A percentile compares a stretch with the other conserved stretches of the same genome.
phyloP scores from a whole-genome alignment of 2,888 invertebrate genomes.

The Bruchidius siliquastri region DNA sequence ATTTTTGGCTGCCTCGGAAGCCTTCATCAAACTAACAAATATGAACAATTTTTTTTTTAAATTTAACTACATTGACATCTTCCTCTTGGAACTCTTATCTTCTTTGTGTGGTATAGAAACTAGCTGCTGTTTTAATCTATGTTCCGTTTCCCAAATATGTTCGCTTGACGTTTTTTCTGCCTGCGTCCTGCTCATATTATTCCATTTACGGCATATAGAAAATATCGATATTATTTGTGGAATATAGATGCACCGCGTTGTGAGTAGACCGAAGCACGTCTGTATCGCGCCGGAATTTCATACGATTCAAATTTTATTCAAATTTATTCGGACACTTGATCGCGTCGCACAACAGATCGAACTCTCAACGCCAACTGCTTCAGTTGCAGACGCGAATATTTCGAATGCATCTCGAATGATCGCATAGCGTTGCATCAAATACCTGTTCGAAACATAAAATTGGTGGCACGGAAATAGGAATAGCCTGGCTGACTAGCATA shows the following conservation, averaged over 20 bases:
- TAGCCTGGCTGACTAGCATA: too few species aligned
- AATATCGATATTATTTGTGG: neutral
- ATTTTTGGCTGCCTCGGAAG: too few species aligned
- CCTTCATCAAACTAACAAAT: too few species aligned
- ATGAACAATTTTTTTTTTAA: too few species aligned
- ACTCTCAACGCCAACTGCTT: neutral
- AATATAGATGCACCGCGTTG: neutral
- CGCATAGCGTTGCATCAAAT: neutral
- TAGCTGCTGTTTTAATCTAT: too few species aligned
- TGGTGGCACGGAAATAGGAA: too few species aligned
- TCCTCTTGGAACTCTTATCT: too few species aligned
- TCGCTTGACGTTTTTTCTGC: too few species aligned
- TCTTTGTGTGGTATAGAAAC: too few species aligned
- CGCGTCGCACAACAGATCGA: neutral
- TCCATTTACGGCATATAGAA: neutral
- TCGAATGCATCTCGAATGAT: neutral
- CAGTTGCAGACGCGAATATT: neutral
- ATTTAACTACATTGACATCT: too few species aligned
- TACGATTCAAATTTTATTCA: constrained; percentile 11
- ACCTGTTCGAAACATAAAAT: neutral
- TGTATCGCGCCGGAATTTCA: neutral
- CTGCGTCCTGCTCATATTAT: too few species aligned
- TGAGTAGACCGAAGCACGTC: neutral
- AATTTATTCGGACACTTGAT: constrained; percentile 19
- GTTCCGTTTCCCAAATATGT: too few species aligned